A percentile compares a stretch with the other conserved stretches of the same genome.
Evolutionary conservation across 2,797 vertebrate species (phyloP).

Genomic region (Mus minutoides): DNA sequence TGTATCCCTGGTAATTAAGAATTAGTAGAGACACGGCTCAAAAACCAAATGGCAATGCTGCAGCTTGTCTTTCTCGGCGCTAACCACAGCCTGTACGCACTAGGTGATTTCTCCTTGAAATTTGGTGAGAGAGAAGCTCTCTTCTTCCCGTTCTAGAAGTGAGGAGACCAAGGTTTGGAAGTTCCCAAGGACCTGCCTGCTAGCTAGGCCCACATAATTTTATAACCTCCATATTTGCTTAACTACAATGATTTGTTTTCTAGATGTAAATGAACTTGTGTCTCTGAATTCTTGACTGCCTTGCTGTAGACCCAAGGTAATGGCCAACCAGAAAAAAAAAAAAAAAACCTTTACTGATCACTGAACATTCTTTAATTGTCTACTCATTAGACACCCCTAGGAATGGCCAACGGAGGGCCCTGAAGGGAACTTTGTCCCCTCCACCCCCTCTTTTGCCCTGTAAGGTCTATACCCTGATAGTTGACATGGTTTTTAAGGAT

Average conservation of each 20-base stretch:
- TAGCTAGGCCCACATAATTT: background rate
- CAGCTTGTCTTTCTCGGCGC: background rate
- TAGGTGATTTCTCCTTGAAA: background rate
- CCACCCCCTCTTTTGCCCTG: background rate
- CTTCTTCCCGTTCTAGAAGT: background rate
- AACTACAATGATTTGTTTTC: background rate
- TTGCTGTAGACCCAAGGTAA: background rate
- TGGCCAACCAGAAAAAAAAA: background rate
- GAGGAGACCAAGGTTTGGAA: background rate
- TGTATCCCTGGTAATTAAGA: background rate
- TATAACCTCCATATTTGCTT: background rate
- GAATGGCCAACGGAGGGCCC: background rate
- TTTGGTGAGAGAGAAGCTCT: background rate
- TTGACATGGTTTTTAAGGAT: background rate
- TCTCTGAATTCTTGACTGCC: background rate
- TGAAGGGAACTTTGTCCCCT: background rate
- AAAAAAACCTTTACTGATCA: background rate
- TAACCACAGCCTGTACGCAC: accelerated
- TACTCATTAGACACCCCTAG: background rate
- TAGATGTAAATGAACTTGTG: background rate
- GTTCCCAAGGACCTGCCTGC: background rate
- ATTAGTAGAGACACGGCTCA: background rate
- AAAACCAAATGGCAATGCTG: background rate
- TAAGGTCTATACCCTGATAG: background rate
- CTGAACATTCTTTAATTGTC: background rate